These are phyloP conservation scores for Sebastes matsubarae DNA, from an alignment of 2,797 vertebrate species.

Conservation along the genomic window DNA sequence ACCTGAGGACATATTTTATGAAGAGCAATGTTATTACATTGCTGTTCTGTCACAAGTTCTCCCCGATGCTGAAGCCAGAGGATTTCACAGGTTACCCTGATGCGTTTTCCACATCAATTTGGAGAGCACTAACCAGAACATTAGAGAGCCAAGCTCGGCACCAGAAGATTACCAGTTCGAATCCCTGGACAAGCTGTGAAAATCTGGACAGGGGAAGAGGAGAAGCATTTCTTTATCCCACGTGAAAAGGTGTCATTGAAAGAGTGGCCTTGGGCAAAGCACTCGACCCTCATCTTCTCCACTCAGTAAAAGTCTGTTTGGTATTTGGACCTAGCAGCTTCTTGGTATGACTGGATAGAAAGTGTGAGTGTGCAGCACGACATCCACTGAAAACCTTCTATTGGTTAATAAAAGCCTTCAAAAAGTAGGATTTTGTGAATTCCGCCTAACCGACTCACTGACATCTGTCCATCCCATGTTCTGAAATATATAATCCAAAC, in stretches of 20 bases:
- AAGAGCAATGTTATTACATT: slow-evolving; percentile 63
- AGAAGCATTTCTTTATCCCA: slow-evolving; percentile 46
- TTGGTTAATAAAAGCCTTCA: slow-evolving; percentile 30
- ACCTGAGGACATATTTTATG: slow-evolving; percentile 56
- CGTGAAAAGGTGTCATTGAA: slow-evolving; percentile 39
- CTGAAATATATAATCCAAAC: slow-evolving; percentile 32
- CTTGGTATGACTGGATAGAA: slow-evolving; percentile 17
- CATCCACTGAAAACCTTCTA: slow-evolving; percentile 7
- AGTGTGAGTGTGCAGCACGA: slow-evolving; percentile 16
- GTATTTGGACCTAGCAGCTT: slow-evolving; percentile 32
- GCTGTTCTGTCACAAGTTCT: slow-evolving; percentile 46
- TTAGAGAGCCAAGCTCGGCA: slow-evolving; percentile 26
- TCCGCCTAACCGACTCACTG: slow-evolving; percentile 15
- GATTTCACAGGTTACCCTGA: slow-evolving; percentile 50
- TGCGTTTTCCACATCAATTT: slow-evolving; percentile 40
- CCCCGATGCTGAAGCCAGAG: slow-evolving; percentile 29
- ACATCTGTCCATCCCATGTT: slow-evolving; percentile 23
- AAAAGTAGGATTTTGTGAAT: slow-evolving; percentile 27
- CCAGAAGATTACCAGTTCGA: slow-evolving; percentile 46
- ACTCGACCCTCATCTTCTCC: slow-evolving; percentile 42
- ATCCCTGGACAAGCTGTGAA: slow-evolving; percentile 45
- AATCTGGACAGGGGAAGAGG: slow-evolving; percentile 19
- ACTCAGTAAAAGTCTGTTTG: slow-evolving; percentile 27
- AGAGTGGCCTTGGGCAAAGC: slow-evolving; percentile 32
- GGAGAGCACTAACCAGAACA: slow-evolving; percentile 42